Base-by-base conservation (phyloP, 2,888 invertebrate species). In the Pachymerium ferrugineum region DNA sequence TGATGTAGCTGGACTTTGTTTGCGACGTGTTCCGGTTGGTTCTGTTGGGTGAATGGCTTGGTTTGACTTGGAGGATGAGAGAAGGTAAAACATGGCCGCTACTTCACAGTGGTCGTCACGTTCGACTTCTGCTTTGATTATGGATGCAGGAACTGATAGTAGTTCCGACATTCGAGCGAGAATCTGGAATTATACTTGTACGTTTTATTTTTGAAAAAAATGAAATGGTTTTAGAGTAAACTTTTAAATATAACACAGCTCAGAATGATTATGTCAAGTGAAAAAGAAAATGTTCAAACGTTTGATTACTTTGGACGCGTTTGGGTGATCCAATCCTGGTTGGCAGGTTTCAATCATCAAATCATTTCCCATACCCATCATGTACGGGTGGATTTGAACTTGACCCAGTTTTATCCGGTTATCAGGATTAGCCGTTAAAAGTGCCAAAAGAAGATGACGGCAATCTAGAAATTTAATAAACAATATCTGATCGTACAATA, bases 81-180 rank as follows among this genome's bases (percentile, higher is more conserved):
- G 22, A 1, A 72, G 38, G 31, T 72, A 47, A 16, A 72, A 72
- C 72, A 72, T 72, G 72, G 72, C 72, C 1, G 72, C 72, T 1
- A 72, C 72, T 12, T 38, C 72, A 42, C 72, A 72, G 16, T 72
- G 72, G 47, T 72, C 72, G 22, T 72, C 72, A n/a, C 47, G 19
- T 16, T 72, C 47, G n/a, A 72, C 25, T 42, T 72, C 72, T 3
- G 72, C 28, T 12, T 25, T 38, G 1, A 72, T 10, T 16, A 42
- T 38, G 22, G 42, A 25, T 1, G 38, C 38, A 1, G 72, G 47
- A 19, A 42, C 22, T 1, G 22, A 6, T 3, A 72, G 47, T 10
- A 38, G 38, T 38, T 38, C 72, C 25, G 72, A 72, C 10, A 72
- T 3, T 8, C 47, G 42, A 28, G 4, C 19, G 14, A 72, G 22